phyloP scores from a whole-genome alignment of 2,113 vertebrate species.

The Marmota monax region DNA sequence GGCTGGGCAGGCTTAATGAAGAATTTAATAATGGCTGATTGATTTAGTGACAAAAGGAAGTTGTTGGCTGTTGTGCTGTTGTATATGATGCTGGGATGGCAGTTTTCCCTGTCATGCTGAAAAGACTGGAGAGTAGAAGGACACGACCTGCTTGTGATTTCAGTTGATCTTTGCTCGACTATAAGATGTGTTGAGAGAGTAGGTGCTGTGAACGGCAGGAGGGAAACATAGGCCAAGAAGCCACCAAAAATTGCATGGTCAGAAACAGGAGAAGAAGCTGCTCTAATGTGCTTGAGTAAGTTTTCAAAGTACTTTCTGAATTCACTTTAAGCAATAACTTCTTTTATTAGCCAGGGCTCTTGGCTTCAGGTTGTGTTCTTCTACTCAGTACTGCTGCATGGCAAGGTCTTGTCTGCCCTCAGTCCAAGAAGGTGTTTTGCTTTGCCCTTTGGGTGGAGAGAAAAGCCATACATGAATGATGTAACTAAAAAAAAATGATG shows the following conservation, averaged over 20 bases:
- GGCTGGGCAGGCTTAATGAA: constrained; percentile 65
- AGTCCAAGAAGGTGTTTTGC: not conserved
- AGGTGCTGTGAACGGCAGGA: not conserved
- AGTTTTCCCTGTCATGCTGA: not conserved
- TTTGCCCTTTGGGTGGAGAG: not conserved
- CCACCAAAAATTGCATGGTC: too few species aligned
- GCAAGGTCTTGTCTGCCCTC: not conserved
- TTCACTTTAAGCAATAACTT: not conserved
- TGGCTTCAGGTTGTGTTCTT: not conserved
- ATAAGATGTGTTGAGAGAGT: not conserved
- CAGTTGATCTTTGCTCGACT: not conserved
- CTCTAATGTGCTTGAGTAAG: not conserved
- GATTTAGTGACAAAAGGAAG: constrained; percentile 67
- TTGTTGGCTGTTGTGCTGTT: constrained; percentile 5
- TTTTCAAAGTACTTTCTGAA: not conserved
- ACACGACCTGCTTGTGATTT: not conserved
- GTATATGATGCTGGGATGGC: not conserved
- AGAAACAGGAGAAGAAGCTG: not conserved
- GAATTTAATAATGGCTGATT: constrained; percentile 74
- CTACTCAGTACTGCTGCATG: not conserved
- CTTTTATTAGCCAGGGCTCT: not conserved
- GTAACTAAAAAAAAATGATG: not conserved
- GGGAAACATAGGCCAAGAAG: not conserved
- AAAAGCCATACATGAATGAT: not conserved
- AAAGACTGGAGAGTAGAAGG: not conserved